Evolutionary conservation across 2,797 vertebrate genomes (phyloP).

Genomic region (Melanotaenia nigrans): DNA sequence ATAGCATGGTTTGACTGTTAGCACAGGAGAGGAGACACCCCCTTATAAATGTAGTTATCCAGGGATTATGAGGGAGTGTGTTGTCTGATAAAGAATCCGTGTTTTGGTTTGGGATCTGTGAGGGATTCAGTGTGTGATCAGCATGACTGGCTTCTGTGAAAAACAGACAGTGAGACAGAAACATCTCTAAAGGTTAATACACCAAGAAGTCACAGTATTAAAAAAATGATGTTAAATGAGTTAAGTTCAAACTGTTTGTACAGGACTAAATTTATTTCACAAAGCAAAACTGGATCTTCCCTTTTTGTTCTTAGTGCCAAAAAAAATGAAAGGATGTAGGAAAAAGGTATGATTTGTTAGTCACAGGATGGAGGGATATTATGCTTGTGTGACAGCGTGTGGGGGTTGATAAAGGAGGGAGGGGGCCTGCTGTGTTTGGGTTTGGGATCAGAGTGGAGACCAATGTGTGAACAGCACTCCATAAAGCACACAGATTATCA

Average conservation of each 20-base stretch:
- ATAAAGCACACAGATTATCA: slow-evolving; percentile 85
- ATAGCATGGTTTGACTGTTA: slow-evolving; percentile 15
- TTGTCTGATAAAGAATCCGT: slow-evolving; percentile 77
- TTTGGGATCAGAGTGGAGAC: slow-evolving; percentile 79
- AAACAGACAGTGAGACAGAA: background rate
- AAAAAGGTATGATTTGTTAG: slow-evolving; percentile 42
- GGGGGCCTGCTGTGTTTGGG: slow-evolving; percentile 69
- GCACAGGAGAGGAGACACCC: slow-evolving; percentile 3
- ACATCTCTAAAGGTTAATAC: slow-evolving; percentile 5
- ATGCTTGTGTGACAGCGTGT: slow-evolving; percentile 30
- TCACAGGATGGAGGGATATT: slow-evolving; percentile 37
- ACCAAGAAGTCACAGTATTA: background rate
- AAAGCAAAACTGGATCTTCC: background rate
- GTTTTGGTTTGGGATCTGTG: slow-evolving; percentile 79
- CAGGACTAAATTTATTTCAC: background rate
- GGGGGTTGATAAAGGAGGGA: slow-evolving; percentile 56
- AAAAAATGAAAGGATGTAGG: slow-evolving; percentile 3
- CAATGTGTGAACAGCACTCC: slow-evolving; percentile 83
- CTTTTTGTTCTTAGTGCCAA: background rate
- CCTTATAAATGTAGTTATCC: slow-evolving; percentile 56
- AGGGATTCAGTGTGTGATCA: slow-evolving; percentile 74
- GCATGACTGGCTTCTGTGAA: slow-evolving; percentile 53
- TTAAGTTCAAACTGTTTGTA: background rate
- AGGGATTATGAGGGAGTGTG: slow-evolving; percentile 74
- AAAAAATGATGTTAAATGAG: background rate